Evolutionary conservation across 1,140 invertebrate genomes (phyloP), one percentile per base, ranked within the genome.

Genomic region (Pantala flavescens): DNA sequence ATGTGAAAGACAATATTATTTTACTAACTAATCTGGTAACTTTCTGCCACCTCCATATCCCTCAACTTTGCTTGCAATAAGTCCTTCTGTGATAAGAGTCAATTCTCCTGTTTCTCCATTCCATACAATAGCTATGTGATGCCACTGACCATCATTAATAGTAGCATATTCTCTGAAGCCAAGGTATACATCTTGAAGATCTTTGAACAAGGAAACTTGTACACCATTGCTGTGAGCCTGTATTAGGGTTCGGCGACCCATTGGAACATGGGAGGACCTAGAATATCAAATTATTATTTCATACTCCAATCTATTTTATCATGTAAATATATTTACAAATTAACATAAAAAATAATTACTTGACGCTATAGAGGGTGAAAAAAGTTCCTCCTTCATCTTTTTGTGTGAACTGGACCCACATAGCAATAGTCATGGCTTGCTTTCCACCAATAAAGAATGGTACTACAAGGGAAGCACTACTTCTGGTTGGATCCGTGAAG

Each of bases 131-230:
- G 95, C 94, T 21, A 98, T 88, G 81, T 98, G 95, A 86, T 98
- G 96, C 96, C 96, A 98, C 81, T 96, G 93, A 12, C 95, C 95
- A 80, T 98, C 96, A 78, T 97, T 98, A 23, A 98, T 91, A 0
- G 94, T 95, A 3, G 96, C 94, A 78, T 93, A 96, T 81, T 96
- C 93, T 73, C 90, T 88, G 83, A 95, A 98, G 78, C 92, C 93
- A 23, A 95, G 83, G 83, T 94, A 96, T n/a, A 95, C 91, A 80
- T 95, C 93, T 82, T 94, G 92, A 0, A 93, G 81, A 78, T 95
- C 93, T 36, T 90, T 88, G 85, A 97, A 96, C 1, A 98, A 83
- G 0, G 93, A 94, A 16, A 98, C 88, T 81, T 94, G 91, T 0
- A 97, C 91, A 10, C 94, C 94, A 78, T 92, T 93, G 28, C 93